These are phyloP conservation scores for Euphonia xanthogaster DNA, from an alignment of 2,797 vertebrate genomes.

Conservation along the genomic window DNA sequence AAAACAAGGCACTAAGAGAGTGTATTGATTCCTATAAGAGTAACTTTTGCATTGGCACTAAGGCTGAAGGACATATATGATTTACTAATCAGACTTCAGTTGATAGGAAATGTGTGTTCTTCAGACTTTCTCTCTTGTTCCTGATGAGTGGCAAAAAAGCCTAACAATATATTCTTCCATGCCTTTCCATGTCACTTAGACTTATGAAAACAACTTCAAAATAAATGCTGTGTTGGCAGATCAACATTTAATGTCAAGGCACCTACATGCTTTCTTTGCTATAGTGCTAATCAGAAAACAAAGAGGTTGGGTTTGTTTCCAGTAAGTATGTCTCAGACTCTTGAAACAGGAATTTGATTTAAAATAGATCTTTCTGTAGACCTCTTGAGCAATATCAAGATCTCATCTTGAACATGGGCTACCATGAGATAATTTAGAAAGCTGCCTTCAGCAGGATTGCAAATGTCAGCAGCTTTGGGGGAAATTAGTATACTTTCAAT, in stretches of 20 bases:
- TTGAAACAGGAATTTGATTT: conserved; percentile 56
- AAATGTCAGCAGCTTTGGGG: neutral
- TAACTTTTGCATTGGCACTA: neutral
- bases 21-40: neutral
- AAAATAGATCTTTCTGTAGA: conserved; percentile 2
- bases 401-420: neutral
- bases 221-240: neutral
- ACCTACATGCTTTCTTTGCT: neutral
- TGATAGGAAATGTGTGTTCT: neutral
- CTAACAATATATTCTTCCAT: neutral
- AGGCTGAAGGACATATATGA: neutral
- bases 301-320: neutral
- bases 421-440: neutral
- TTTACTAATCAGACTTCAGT: neutral
- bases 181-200: neutral
- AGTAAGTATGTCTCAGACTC: neutral
- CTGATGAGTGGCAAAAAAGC: neutral
- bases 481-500: neutral
- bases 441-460: neutral
- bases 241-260: neutral
- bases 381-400: neutral
- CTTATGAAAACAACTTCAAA: neutral
- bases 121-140: neutral
- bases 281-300: neutral
- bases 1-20: neutral